Percentiles rank a stretch among this genome's conserved stretches.
Conservation (phyloP, 2,797 vertebrate genomes). For the Spinus pinus region DNA sequence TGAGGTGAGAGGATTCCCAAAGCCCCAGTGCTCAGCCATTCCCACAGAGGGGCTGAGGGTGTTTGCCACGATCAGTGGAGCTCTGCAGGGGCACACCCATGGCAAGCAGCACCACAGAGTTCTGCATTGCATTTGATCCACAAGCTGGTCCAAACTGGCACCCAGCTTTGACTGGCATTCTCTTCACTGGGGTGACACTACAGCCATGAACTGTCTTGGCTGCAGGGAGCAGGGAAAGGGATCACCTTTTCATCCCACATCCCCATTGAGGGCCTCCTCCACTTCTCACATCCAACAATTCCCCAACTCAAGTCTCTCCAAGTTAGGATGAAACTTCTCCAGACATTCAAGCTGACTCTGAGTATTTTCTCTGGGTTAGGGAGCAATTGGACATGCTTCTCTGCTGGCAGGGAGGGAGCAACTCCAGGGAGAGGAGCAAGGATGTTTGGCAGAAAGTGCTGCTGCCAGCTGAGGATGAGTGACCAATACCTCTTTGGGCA, state of each 20-base stretch:
- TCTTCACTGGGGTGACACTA: background rate
- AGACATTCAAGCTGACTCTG: background rate
- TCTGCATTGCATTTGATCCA: background rate
- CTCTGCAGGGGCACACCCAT: background rate
- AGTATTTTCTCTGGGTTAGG: background rate
- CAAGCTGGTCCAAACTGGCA: background rate
- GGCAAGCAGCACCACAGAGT: rapidly evolving
- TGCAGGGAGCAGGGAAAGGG: background rate
- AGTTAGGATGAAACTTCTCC: background rate
- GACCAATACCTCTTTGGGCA: background rate
- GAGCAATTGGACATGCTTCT: background rate
- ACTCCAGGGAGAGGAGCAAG: background rate
- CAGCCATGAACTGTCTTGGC: background rate
- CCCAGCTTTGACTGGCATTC: background rate
- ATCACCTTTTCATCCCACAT: rapidly evolving
- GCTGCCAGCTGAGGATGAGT: background rate
- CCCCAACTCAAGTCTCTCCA: background rate
- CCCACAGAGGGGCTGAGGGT: background rate
- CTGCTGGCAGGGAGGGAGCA: background rate
- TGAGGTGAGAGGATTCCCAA: background rate
- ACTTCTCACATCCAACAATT: background rate
- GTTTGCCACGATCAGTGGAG: background rate
- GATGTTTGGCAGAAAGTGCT: background rate
- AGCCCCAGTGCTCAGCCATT: background rate
- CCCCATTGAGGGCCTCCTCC: background rate